Evolutionary conservation across 2,888 invertebrate species (phyloP).

Genomic region (Cantharis flavilabris): DNA sequence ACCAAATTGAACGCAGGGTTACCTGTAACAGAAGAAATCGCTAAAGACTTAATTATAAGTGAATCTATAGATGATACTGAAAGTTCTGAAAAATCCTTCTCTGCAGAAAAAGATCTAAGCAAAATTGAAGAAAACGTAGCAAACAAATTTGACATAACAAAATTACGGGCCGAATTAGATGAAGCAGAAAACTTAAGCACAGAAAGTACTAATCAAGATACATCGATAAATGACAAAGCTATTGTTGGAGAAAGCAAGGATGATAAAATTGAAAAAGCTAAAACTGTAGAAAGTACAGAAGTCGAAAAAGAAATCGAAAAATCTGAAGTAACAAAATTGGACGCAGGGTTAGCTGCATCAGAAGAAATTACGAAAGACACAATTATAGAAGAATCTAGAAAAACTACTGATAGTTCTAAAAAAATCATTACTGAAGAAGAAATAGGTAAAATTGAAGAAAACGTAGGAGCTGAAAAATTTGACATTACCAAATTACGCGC

Average conservation of each 20-base stretch:
- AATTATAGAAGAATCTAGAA: too few relatives aligned
- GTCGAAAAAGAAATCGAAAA: neutral
- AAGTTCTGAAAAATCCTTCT: neutral
- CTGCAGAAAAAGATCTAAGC: neutral
- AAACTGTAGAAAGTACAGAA: neutral
- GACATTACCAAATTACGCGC: neutral
- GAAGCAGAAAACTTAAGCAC: neutral
- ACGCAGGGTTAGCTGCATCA: neutral
- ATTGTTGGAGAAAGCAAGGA: neutral
- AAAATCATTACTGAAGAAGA: neutral
- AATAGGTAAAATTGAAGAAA: too few relatives aligned
- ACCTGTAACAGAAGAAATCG: neutral
- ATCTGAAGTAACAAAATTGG: neutral
- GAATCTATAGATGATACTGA: neutral
- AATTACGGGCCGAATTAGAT: neutral
- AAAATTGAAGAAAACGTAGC: neutral
- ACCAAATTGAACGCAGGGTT: neutral
- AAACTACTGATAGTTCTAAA: neutral
- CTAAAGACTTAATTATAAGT: neutral
- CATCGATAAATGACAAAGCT: neutral
- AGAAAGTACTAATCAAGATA: neutral
- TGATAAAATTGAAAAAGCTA: neutral
- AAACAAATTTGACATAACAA: slow-evolving; percentile 6
- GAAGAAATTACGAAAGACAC: neutral
- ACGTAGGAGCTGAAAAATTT: neutral